Base-by-base conservation (phyloP, 2,113 vertebrate genomes). In the Phainopepla nitens region DNA sequence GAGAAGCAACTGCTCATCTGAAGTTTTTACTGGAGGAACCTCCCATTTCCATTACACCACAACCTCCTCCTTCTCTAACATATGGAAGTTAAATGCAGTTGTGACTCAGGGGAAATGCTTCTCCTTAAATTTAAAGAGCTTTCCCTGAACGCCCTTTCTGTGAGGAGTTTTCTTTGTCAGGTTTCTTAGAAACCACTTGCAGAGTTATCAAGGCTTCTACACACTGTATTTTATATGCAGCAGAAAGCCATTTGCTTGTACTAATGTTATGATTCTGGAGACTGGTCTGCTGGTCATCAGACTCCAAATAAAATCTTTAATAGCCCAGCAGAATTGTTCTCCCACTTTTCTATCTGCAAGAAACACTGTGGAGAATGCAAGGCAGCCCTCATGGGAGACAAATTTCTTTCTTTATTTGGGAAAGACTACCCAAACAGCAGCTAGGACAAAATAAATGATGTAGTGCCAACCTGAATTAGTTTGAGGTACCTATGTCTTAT, bases 1-100 rank as follows among this genome's bases (percentile, higher is more conserved):
- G 51, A 83, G 85, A 51, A 86, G 82, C 80, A 90, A 93, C 64
- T 94, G 94, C 79, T 95, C 87, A 88, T 82, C 88, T 93, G 51
- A 95, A 60, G 56, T 33, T 91, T 84, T 85, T 51, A 8, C 64
- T 81, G 22, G 36, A 70, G 82, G 64, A 96, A 68, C 64, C 56
- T 88, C 82, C 88, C 64, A 68, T 94, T 93, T 88, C 24, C 11
- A 73, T 49, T 51, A 56, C 0, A 0, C 66, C 71, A 80, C 80
- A 87, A 3, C 87, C 75, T 50, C 75, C 87, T 69, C 79, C 56
- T 86, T 51, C 75, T 72, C 45, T 41, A 83, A 68, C 75, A 78
- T 80, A 92, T 68, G 88, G 92, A 57, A 89, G n/a, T 80, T 51
- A 88, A 83, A 54, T 62, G 68, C 23, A 58, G 66, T 39, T 93